phyloP scores from a whole-genome alignment of 2,888 invertebrate species.

The Oxystoma pomonae region DNA sequence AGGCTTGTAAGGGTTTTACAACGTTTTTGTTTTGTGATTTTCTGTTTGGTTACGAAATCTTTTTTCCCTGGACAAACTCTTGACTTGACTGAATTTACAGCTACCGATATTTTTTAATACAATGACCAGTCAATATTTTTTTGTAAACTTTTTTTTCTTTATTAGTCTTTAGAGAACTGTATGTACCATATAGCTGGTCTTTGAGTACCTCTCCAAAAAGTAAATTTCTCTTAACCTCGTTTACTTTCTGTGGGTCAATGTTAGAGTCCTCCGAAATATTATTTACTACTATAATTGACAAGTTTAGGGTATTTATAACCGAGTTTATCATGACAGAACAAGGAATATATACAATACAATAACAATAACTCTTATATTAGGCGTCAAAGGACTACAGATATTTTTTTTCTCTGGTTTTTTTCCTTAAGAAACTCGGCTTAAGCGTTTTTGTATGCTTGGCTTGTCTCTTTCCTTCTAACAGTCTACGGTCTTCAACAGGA shows the following conservation, averaged over 20 bases:
- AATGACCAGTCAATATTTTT: neutral
- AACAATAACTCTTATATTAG: neutral
- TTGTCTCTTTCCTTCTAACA: neutral
- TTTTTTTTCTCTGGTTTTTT: neutral
- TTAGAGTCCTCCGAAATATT: neutral
- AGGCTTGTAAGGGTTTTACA: neutral
- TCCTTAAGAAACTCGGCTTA: neutral
- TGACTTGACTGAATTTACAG: neutral
- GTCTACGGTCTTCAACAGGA: neutral
- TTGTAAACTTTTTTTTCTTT: neutral
- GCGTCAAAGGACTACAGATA: neutral
- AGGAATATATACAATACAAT: too few relatives aligned
- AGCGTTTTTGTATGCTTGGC: neutral
- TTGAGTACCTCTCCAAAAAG: neutral
- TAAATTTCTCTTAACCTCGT: neutral
- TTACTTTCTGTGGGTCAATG: neutral
- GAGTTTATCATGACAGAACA: too few relatives aligned
- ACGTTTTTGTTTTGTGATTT: slow-evolving; percentile 2
- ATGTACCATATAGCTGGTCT: neutral
- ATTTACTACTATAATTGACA: too few relatives aligned
- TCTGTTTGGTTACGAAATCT: neutral
- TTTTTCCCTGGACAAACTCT: slow-evolving; percentile 3
- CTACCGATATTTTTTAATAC: neutral
- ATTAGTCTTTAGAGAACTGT: neutral
- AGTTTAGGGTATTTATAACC: too few relatives aligned